Base-by-base conservation (phyloP, 2,797 vertebrate genomes). In the Sebastes goodei region DNA sequence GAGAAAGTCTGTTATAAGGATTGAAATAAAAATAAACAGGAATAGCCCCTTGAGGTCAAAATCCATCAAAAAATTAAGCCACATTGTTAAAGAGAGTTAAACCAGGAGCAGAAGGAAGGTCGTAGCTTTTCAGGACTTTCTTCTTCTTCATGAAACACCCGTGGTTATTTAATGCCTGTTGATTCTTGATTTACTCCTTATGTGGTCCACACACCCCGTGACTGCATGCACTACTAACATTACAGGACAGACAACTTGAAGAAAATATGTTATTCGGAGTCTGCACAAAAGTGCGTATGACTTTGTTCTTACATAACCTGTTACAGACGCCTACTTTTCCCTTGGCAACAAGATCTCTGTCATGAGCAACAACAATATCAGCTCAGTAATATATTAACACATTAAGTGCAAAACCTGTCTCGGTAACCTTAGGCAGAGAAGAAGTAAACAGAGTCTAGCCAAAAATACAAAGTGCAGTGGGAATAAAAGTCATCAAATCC, bases 1-100 rank as follows among this genome's bases (percentile, higher is more conserved):
- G 23, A 95, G 2, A 8, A 88, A 88, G 75, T 96, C 94, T 23
- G 86, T 83, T 32, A 95, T 80, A 30, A 97, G 71, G 62, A 96
- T 72, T 62, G 89, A 82, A 0, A 23, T n/a, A 20, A 95, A 71
- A 29, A 95, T 7, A 70, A 94, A 78, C 21, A 95, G 70, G 49
- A 96, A 55, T 1, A 96, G 1, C 3, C 57, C 88, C 35, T 33
- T 20, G 2, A 89, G 7, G 0, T 94, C 94, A 10, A 95, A 62
- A 12, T 38, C 60, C 27, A 90, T 74, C 20, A 92, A 25, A 72
- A 86, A 61, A 55, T 52, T 4, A 17, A 90, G 57, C 91, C 87
- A 90, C 92, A 94, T 93, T 27, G 20, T 88, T 59, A 55, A 67
- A 53, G 12, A 10, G 7, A 29, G 21, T 12, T 20, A 17, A 71